Conservation (phyloP, 2,888 invertebrate genomes). For the Oasisia sp. region DNA sequence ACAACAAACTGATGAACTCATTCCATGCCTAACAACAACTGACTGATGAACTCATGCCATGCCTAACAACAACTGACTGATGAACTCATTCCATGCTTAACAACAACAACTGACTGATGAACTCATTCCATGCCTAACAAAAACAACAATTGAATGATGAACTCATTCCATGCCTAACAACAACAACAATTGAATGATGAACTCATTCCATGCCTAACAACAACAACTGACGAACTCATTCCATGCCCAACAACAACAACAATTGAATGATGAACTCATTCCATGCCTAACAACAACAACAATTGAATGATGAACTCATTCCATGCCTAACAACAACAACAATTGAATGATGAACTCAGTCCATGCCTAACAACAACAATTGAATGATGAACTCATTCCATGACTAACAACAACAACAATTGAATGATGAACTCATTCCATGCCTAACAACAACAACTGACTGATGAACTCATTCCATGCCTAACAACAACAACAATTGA, state of each 20-base stretch:
- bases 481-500: too few species aligned
- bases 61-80: not conserved
- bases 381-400: too few species aligned
- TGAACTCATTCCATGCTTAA: too few species aligned
- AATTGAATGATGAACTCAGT: too few species aligned
- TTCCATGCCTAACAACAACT: conserved; percentile 60
- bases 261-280: too few species aligned
- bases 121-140: too few species aligned
- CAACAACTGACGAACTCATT: conserved; percentile 57
- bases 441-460: too few species aligned
- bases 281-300: conserved; percentile 51
- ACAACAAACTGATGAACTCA: conserved; percentile 57
- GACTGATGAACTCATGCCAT: not conserved
- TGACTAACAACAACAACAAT: too few species aligned
- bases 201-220: not conserved
- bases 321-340: conserved; percentile 47
- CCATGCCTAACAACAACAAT: too few species aligned
- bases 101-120: conserved; percentile 38
- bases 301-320: conserved; percentile 34
- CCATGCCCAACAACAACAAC: conserved; percentile 62
- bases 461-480: too few species aligned
- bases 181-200: not conserved
- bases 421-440: too few species aligned
- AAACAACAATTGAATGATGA: conserved; percentile 49
- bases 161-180: conserved; percentile 64